These are phyloP conservation scores for Eugnorisma glareosa DNA, from an alignment of 2,888 invertebrate genomes.

Conservation along the genomic window DNA sequence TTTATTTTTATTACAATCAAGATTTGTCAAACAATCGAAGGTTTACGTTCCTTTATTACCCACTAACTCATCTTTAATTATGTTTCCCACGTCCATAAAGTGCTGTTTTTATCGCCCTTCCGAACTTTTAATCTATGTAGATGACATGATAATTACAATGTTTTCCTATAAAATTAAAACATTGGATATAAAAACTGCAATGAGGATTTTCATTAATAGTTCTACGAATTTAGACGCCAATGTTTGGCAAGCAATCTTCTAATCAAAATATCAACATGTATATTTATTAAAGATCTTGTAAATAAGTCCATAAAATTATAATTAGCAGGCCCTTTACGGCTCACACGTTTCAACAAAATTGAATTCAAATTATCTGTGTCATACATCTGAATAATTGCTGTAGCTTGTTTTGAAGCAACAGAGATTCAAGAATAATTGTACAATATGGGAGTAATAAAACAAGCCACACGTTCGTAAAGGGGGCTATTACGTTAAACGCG, in stretches of 20 bases:
- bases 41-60: slow-evolving; percentile 21
- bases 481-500: slow-evolving; percentile 62
- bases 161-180: background rate
- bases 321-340: slow-evolving; percentile 15
- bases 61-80: slow-evolving; percentile 40
- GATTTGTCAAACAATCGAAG: slow-evolving; percentile 33
- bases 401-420: slow-evolving; percentile 30
- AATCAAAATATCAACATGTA: background rate
- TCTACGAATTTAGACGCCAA: background rate
- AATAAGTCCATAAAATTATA: background rate
- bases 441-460: slow-evolving; percentile 49
- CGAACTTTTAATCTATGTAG: slow-evolving; percentile 18
- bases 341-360: slow-evolving; percentile 12
- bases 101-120: slow-evolving; percentile 35
- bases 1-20: background rate
- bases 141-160: slow-evolving; percentile 39
- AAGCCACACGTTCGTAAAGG: slow-evolving; percentile 31
- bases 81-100: slow-evolving; percentile 38
- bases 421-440: slow-evolving; percentile 49
- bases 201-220: background rate
- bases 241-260: background rate
- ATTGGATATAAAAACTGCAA: background rate
- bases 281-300: background rate
- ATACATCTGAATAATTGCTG: slow-evolving; percentile 21
- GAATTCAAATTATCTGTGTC: slow-evolving; percentile 32